Percentiles rank a stretch among this genome's conserved stretches.
Conservation (phyloP, 2,888 invertebrate genomes). For the Pinctada fucata region DNA sequence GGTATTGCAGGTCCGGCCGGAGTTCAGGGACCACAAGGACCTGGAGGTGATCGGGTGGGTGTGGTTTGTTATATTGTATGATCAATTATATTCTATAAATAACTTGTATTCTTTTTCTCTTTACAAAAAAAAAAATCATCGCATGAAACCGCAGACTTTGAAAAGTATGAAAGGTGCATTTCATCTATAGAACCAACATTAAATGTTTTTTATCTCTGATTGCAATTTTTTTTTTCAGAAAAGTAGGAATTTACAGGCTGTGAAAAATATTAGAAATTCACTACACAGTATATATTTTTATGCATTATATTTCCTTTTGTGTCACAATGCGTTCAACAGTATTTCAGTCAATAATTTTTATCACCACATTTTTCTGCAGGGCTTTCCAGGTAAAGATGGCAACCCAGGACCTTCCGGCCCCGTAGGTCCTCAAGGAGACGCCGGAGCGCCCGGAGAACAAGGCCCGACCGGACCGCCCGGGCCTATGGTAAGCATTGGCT, state of each 20-base stretch:
- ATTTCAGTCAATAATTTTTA: too few species aligned
- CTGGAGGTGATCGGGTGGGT: conserved; percentile 66
- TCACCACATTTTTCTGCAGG: conserved; percentile 47
- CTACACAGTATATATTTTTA: too few species aligned
- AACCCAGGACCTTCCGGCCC: conserved; percentile 58
- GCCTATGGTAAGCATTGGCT: conserved; percentile 51
- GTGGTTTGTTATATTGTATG: not conserved
- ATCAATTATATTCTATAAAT: not conserved
- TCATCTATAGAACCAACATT: too few species aligned
- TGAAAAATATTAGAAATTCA: too few species aligned
- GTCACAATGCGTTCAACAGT: too few species aligned
- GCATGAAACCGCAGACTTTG: not conserved
- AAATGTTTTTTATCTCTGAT: too few species aligned
- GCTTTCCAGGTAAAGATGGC: conserved; percentile 63
- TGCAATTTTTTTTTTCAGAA: too few species aligned
- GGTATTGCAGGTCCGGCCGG: conserved; percentile 81
- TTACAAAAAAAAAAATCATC: not conserved
- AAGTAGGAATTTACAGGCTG: too few species aligned
- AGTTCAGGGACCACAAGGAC: conserved; percentile 80
- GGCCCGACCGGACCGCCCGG: conserved; percentile 65
- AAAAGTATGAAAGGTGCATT: too few species aligned
- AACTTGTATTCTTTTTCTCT: too few species aligned
- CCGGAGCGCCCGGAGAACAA: conserved; percentile 61
- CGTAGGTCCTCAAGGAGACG: conserved; percentile 63
- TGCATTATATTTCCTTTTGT: too few species aligned